Evolutionary conservation across 2,797 vertebrate genomes (phyloP).

Genomic region (Gobio occitaniae): DNA sequence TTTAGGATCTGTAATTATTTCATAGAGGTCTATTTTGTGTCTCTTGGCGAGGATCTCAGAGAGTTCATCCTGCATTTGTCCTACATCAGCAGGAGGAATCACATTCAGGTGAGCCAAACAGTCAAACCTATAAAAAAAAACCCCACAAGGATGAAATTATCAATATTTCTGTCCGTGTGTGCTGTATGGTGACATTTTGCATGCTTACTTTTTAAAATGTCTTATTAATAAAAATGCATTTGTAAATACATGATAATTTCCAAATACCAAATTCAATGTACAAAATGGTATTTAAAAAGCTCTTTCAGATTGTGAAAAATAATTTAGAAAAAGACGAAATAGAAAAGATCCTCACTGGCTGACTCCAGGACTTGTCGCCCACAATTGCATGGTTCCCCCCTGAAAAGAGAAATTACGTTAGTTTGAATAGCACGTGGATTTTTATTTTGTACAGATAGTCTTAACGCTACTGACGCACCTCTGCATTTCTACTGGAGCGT

Average conservation of each 20-base stretch:
- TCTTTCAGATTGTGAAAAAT: background rate
- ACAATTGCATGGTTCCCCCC: background rate
- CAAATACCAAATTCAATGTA: background rate
- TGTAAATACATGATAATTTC: background rate
- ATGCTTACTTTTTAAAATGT: too few relatives aligned
- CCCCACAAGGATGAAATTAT: slow-evolving; percentile 7
- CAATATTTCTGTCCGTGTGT: background rate
- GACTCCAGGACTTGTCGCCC: background rate
- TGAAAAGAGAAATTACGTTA: slow-evolving; percentile 12
- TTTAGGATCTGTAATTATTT: slow-evolving; percentile 10
- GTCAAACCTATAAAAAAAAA: slow-evolving; percentile 66
- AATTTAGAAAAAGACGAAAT: background rate
- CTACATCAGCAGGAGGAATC: slow-evolving; percentile 68
- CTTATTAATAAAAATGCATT: background rate
- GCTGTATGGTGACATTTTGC: background rate
- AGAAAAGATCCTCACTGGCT: slow-evolving; percentile 23
- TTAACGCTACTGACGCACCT: background rate
- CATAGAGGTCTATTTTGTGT: background rate
- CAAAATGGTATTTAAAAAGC: background rate
- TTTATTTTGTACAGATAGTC: background rate
- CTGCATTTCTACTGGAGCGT: background rate
- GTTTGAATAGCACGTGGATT: background rate
- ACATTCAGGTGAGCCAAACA: slow-evolving; percentile 68
- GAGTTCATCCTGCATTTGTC: slow-evolving; percentile 63
- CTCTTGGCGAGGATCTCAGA: background rate